Base-by-base conservation (phyloP, 2,888 invertebrate genomes). In the Caenorhabditis virilis region DNA sequence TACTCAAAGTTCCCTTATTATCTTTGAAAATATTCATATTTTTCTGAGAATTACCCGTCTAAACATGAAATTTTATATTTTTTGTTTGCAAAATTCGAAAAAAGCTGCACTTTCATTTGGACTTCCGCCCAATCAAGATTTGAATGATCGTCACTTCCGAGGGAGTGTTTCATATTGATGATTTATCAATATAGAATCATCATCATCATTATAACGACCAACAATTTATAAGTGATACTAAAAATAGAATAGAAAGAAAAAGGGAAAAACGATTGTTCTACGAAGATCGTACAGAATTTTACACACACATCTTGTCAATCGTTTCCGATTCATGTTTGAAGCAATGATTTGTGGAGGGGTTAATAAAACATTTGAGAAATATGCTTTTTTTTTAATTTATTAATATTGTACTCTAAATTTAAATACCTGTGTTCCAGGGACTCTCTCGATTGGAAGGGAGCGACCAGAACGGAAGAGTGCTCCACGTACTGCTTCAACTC, bases 381-480 rank as follows among this genome's bases (percentile, higher is more conserved):
- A 13, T 30, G 30, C 13, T 30, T 30, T 30, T 30, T 30, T 30
- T 30, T 30, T 30, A 30, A 30, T 9, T 30, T 30, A n/a, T n/a
- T 18, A 22, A 33, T n/a, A 30, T 35, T 38, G 22, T 9, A 13
- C 7, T 30, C n/a, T 38, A 38, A 6, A n/a, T n/a, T n/a, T 11
- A 38, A 9, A 13, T 22, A 61, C 61, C 61, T 61, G 61, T 42
- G 51, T 50, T 27, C 63, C 63, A 20, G 48, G 42, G 13, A 39
- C 47, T 4, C 52, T 36, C 35, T 56, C 53, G 45, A 53, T 53
- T 35, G 63, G 64, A 42, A 48, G 49, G 18, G 77, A 68, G 27
- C 78, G 54, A 22, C 78, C 78, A 36, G 77, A 69, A 18, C 78
- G 74, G 64, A 78, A 77, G 9, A 78, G 59, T 27, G 78, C 78